These are phyloP conservation scores for Stomatorhinus walkeri DNA, from an alignment of 2,797 vertebrate genomes.

Conservation along the genomic window DNA sequence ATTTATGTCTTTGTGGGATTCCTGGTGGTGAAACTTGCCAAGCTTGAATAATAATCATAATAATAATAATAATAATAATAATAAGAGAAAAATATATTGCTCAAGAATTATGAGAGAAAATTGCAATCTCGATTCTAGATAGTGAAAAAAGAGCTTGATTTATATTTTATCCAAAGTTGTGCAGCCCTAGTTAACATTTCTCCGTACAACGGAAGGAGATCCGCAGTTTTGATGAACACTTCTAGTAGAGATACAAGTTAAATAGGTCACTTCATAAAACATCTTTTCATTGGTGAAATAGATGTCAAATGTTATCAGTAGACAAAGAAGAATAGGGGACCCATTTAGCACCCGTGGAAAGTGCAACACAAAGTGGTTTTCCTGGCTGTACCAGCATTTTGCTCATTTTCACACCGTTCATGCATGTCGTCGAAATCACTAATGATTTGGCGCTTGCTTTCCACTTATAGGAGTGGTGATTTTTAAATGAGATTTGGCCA, in stretches of 20 bases:
- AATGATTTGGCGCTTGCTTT: no score
- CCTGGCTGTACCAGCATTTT: no score
- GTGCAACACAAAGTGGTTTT: no score
- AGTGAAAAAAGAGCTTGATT: not conserved
- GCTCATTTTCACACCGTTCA: no score
- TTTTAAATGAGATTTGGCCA: no score
- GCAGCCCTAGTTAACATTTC: not conserved
- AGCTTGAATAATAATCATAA: no score
- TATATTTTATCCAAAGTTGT: not conserved
- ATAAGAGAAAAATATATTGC: not conserved
- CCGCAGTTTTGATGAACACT: not conserved
- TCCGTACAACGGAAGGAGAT: not conserved
- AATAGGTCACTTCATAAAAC: not conserved
- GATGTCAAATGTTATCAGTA: not conserved
- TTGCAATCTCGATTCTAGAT: not conserved
- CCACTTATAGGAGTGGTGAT: no score
- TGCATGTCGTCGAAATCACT: no score
- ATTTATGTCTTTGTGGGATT: not conserved
- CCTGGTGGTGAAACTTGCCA: not conserved
- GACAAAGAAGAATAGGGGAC: not conserved
- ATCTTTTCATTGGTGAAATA: not conserved
- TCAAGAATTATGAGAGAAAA: not conserved
- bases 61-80: not conserved
- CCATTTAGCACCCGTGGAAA: no score
- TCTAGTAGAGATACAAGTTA: not conserved